Evolutionary conservation across 2,797 vertebrate genomes (phyloP), one percentile per base, ranked within the genome.

Genomic region (Octomys mimax): DNA sequence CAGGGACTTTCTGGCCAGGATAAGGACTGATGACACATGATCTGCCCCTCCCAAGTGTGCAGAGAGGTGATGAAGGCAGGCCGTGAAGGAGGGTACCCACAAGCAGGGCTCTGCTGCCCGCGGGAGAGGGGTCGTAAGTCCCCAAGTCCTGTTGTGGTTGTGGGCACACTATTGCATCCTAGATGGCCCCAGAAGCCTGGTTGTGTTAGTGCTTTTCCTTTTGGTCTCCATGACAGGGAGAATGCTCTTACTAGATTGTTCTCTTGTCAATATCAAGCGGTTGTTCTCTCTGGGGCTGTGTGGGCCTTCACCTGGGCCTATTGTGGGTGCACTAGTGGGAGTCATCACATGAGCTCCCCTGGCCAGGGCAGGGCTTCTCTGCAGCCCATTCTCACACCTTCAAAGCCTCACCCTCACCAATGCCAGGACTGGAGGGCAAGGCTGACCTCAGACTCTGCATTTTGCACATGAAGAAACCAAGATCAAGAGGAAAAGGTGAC

Each of bases 151-250:
- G 31, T 28, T 7, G 10, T 39, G 10, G 52, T 0, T 1, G 42
- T 66, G 26, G 83, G 42, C 42, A 46, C 31, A 62, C 19, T 46
- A 6, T n/a, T 36, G 19, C 3, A 1, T 68, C 64, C 26, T 39
- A 6, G 11, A 26, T 0, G 1, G 0, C 26, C 22, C 71, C 2
- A 0, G 1, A 8, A 24, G n/a, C 28, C 71, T 0, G 6, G 31
- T 12, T 78, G 13, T 57, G n/a, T 64, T 39, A n/a, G 87, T 0
- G 8, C 19, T 61, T 61, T 77, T 80, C 36, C 52, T 93, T 28
- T 12, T 14, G 19, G 33, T 18, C 24, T 52, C 28, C 5, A 0
- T 7, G 33, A 11, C 18, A 9, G 28, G 39, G 89, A 95, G 54
- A 68, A 39, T 39, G 77, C 1, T 2, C 19, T 62, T 19, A 52